Evolutionary conservation across 2,113 vertebrate genomes (phyloP), one percentile per base, ranked within the genome.

Genomic region (Tetrao urogallus): DNA sequence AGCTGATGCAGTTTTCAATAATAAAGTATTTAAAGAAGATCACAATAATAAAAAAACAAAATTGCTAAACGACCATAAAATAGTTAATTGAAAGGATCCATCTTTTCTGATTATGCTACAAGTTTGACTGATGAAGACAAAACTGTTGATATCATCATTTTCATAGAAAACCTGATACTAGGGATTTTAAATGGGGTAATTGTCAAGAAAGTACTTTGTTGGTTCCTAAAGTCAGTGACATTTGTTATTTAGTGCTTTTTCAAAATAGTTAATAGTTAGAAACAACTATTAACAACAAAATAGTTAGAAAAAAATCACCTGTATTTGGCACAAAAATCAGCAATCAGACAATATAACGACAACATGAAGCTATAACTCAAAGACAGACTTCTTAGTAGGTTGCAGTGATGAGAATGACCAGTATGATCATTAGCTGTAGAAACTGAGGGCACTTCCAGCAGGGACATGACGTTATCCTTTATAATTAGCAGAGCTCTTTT

Each of bases 351-450:
- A 8, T 16, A 21, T 61, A 52, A 66, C 17, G 57, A 15, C 8
- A 22, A 21, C 21, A 8, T 28, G 21, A 61, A 30, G 18, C 71
- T 11, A 0, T 28, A 0, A 17, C 12, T 32, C 22, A 14, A 24
- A 52, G 56, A 28, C 8, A 40, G 85, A 45, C 32, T 17, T 11
- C 8, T 66, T 11, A 9, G 16, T 30, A 30, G 15, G 17, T 25
- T 84, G 11, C 24, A 28, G 6, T 25, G 66, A 40, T 56, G 25
- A 47, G 28, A 74, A 69, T 19, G 28, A 45, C 27, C 60, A 11
- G 13, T 19, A 22, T 13, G 36, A 66, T 50, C 6, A 3, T 69
- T 52, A 45, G 22, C 11, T 45, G 3, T 32, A 38, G 42, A 58
- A 89, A 16, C 2, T 54, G 34, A 70, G 40, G 7, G 6, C 8